These are phyloP conservation scores for Heliothis subflexa DNA, from an alignment of 1,140 invertebrate genomes.

Conservation along the genomic window DNA sequence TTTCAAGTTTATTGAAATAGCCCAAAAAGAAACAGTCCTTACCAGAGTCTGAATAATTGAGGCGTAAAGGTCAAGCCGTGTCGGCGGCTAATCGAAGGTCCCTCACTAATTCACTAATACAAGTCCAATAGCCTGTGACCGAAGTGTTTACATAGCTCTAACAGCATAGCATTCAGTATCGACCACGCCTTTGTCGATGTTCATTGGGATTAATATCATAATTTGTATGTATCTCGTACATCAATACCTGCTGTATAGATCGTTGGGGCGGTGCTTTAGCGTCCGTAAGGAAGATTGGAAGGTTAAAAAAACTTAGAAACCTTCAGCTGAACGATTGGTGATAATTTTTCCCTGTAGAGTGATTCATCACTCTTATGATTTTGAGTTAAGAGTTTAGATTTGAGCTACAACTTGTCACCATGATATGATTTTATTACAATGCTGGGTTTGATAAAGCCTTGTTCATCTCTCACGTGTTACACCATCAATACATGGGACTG, in stretches of 20 bases:
- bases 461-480: no score
- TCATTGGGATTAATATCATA: not conserved
- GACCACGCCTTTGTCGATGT: not conserved
- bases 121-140: conserved; percentile 5
- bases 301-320: not conserved
- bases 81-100: conserved; percentile 21
- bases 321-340: no score
- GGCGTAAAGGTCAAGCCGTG: conserved; percentile 8
- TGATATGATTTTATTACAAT: no score
- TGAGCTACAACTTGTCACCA: no score
- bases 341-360: no score
- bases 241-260: not conserved
- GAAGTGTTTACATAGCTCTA: not conserved
- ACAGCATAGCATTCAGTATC: not conserved
- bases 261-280: not conserved
- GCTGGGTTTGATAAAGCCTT: no score
- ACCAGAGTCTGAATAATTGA: not conserved
- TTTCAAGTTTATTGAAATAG: conserved; percentile 24
- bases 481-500: no score
- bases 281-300: not conserved
- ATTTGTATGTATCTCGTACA: not conserved
- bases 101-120: not conserved
- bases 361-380: no score
- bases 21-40: not conserved
- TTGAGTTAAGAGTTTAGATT: no score